These are phyloP conservation scores for Elysia crispata DNA, from an alignment of 2,888 invertebrate species.

Conservation along the genomic window DNA sequence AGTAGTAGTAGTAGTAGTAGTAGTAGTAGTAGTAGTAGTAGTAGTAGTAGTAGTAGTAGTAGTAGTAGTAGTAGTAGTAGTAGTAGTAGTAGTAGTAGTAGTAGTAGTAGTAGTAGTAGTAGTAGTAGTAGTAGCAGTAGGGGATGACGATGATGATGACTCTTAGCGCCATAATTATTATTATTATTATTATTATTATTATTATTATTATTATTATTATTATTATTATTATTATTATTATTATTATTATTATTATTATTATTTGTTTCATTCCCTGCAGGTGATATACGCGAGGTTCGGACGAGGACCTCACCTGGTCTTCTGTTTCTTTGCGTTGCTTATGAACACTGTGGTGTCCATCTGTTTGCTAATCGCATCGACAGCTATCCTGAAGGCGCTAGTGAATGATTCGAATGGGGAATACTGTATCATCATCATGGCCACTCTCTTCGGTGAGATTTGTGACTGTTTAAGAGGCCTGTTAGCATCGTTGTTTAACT, in stretches of 20 bases:
- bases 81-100: slow-evolving; percentile 9
- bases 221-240: neutral
- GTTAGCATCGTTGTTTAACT: no score
- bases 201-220: no score
- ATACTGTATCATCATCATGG: slow-evolving; percentile 71
- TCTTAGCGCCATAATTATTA: no score
- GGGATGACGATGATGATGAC: no score
- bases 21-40: no score
- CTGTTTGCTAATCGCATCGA: slow-evolving; percentile 70
- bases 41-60: slow-evolving; percentile 15
- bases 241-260: neutral
- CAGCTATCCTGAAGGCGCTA: slow-evolving; percentile 69
- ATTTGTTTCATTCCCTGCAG: slow-evolving; percentile 55
- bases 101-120: slow-evolving; percentile 9
- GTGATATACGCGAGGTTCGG: slow-evolving; percentile 72
- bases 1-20: no score
- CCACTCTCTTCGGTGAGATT: slow-evolving; percentile 62
- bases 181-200: no score
- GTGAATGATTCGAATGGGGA: slow-evolving; percentile 71
- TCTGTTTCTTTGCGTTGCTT: slow-evolving; percentile 71
- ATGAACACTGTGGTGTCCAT: slow-evolving; percentile 73
- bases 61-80: slow-evolving; percentile 9
- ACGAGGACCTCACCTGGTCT: slow-evolving; percentile 68
- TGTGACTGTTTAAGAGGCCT: neutral
- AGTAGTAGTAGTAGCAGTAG: slow-evolving; percentile 9